Percentiles rank a stretch among this genome's conserved stretches.
These are phyloP conservation scores for Diploptera punctata DNA, from an alignment of 2,888 invertebrate genomes.

Conservation along the genomic window DNA sequence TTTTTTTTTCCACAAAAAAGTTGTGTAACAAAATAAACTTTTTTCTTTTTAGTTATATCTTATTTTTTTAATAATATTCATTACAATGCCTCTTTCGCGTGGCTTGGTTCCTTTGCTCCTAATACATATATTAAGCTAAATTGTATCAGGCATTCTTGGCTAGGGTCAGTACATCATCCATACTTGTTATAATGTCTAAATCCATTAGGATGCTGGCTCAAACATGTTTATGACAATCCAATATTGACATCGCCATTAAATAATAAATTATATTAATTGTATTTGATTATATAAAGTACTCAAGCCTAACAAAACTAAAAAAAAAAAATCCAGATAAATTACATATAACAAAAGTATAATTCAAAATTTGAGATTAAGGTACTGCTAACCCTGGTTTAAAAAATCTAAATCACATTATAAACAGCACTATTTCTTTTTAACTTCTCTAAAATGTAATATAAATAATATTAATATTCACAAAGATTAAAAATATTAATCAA, in stretches of 20 bases:
- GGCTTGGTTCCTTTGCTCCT: slow-evolving; percentile 34
- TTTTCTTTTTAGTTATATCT: slow-evolving; percentile 40
- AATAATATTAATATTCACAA: no score
- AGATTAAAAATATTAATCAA: no score
- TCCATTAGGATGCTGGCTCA: background rate
- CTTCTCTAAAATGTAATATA: no score
- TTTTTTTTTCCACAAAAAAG: slow-evolving; percentile 41
- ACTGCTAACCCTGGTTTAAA: no score
- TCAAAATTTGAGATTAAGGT: no score
- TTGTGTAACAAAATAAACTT: slow-evolving; percentile 44
- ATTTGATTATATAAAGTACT: no score
- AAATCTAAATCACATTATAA: no score
- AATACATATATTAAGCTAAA: slow-evolving; percentile 24
- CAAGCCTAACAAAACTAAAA: no score
- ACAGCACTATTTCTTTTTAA: no score
- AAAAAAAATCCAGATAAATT: no score
- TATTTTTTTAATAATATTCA: slow-evolving; percentile 31
- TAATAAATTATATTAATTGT: background rate
- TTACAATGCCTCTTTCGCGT: slow-evolving; percentile 26
- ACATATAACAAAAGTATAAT: no score
- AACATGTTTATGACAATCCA: slow-evolving; percentile 7
- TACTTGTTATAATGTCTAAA: background rate
- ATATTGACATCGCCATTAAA: background rate
- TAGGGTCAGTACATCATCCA: background rate
- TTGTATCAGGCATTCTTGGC: slow-evolving; percentile 30